Percentiles rank a stretch among this genome's conserved stretches.
Conservation (phyloP, 2,888 invertebrate genomes). For the Stenchaetothrips biformis region DNA sequence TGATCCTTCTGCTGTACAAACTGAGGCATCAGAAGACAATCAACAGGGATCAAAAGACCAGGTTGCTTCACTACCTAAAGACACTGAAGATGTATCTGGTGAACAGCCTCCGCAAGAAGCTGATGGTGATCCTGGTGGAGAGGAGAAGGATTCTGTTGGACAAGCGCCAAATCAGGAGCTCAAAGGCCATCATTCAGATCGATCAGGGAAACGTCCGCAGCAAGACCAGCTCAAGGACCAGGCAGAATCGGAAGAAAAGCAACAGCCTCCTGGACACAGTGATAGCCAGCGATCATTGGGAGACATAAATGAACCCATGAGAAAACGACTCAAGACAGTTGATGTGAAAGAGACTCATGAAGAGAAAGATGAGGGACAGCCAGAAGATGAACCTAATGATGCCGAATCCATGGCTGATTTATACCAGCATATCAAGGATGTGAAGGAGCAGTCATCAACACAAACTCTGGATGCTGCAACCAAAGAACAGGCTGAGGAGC, state of each 20-base stretch:
- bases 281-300: slow-evolving; percentile 68
- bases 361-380: slow-evolving; percentile 44
- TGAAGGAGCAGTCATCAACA: slow-evolving; percentile 56
- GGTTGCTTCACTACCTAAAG: slow-evolving; percentile 41
- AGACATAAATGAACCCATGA: slow-evolving; percentile 59
- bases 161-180: slow-evolving; percentile 49
- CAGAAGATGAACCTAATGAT: slow-evolving; percentile 39
- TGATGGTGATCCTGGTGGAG: slow-evolving; percentile 36
- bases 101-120: slow-evolving; percentile 56
- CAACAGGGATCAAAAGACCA: slow-evolving; percentile 49
- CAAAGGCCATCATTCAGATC: slow-evolving; percentile 3
- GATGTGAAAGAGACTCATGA: slow-evolving; percentile 49
- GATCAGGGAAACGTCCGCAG: background rate
- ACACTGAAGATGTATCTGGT: slow-evolving; percentile 47
- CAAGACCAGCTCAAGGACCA: slow-evolving; percentile 46
- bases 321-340: slow-evolving; percentile 58
- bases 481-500: slow-evolving; percentile 69
- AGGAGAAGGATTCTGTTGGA: slow-evolving; percentile 61
- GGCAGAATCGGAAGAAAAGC: slow-evolving; percentile 52
- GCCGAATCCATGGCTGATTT: slow-evolving; percentile 53
- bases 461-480: slow-evolving; percentile 55
- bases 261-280: slow-evolving; percentile 68
- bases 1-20: slow-evolving; percentile 39
- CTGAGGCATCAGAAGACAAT: slow-evolving; percentile 42
- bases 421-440: slow-evolving; percentile 80